Evolutionary conservation across 1,140 invertebrate species (phyloP).

Genomic region (Camponotus pennsylvanicus): DNA sequence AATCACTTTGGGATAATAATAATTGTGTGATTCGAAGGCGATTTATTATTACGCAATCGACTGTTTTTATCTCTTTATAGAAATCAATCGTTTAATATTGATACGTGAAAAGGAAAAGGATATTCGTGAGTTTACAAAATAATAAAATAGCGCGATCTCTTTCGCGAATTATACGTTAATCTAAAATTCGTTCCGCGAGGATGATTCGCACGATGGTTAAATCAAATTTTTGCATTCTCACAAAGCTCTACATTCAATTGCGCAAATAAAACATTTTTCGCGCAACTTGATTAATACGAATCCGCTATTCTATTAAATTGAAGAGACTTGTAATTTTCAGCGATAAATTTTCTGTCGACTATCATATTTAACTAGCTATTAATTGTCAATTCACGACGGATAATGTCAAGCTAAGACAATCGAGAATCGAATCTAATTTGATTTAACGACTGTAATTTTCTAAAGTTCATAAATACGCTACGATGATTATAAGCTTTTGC

Average conservation of each 20-base stretch:
- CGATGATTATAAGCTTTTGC: constrained; percentile 1
- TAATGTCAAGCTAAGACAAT: background rate
- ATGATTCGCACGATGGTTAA: background rate
- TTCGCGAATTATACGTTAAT: background rate
- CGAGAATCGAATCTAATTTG: constrained; percentile 20
- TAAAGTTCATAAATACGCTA: constrained; percentile 1
- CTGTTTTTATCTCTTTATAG: background rate
- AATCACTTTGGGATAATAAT: constrained; percentile 46
- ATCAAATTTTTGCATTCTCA: background rate
- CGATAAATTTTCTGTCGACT: background rate
- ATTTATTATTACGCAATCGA: constrained; percentile 41
- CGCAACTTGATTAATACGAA: background rate
- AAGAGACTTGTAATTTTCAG: background rate
- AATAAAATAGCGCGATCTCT: background rate
- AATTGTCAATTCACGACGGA: background rate
- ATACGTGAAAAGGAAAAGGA: background rate
- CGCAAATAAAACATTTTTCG: background rate
- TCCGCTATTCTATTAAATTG: background rate
- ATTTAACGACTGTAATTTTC: constrained; percentile 33
- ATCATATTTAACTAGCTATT: constrained; percentile 16
- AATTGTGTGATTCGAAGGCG: background rate
- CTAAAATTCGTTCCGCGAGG: background rate
- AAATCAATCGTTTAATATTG: background rate
- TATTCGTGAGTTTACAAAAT: background rate
- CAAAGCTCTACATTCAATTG: background rate